Percentiles rank a stretch among this genome's conserved stretches.
These are phyloP conservation scores for Tinamus major DNA, from an alignment of 2,797 vertebrate species.

Conservation along the genomic window DNA sequence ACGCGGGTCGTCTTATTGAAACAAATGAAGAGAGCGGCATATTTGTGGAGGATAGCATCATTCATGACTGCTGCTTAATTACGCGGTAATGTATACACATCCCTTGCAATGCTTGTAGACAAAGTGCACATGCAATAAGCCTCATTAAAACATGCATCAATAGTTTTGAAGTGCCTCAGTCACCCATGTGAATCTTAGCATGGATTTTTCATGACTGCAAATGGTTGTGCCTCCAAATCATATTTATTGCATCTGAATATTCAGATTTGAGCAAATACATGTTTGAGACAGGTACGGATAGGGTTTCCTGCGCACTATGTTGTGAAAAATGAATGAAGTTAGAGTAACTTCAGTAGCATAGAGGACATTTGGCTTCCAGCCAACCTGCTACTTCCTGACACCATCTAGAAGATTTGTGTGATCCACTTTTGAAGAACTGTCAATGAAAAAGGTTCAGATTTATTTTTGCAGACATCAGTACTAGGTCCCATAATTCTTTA, in stretches of 20 bases:
- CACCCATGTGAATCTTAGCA: neutral
- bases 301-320: neutral
- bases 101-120: neutral
- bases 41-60: conserved; percentile 89
- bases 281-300: neutral
- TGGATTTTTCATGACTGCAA: neutral
- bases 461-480: neutral
- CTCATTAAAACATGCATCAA: accelerated
- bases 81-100: conserved; percentile 82
- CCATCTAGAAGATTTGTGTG: neutral
- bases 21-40: conserved; percentile 86
- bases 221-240: accelerated
- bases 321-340: neutral
- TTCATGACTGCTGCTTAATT: conserved; percentile 92
- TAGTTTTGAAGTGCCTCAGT: neutral
- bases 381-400: neutral
- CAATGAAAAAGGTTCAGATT: neutral
- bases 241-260: neutral
- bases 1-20: conserved; percentile 78
- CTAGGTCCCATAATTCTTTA: neutral
- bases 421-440: neutral
- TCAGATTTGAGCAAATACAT: neutral
- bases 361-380: neutral
- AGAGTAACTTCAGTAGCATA: neutral
- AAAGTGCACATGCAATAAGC: neutral